These are phyloP conservation scores for Ostrea edulis DNA, from an alignment of 1,140 invertebrate species.

Conservation along the genomic window DNA sequence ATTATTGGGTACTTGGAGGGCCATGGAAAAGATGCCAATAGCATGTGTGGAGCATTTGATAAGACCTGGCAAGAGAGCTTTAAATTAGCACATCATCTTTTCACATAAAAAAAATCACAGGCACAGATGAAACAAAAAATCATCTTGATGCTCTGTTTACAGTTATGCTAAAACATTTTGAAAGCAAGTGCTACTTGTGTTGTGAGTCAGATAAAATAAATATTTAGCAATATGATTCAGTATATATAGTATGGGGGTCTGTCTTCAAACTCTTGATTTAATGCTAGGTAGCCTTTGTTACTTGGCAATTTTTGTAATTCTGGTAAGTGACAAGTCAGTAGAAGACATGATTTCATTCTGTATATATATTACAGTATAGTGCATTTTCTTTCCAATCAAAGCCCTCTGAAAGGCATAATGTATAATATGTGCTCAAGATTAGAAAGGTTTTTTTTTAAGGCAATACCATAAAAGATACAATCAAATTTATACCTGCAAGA, in stretches of 20 bases:
- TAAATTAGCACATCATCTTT: conserved; percentile 39
- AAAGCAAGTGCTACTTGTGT: conserved; percentile 36
- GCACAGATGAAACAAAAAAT: conserved; percentile 37
- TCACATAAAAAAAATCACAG: conserved; percentile 25
- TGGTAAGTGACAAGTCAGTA: not conserved
- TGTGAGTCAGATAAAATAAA: conserved; percentile 39
- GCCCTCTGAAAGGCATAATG: too few relatives aligned
- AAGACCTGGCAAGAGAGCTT: not conserved
- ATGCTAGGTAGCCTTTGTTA: not conserved
- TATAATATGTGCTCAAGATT: too few relatives aligned
- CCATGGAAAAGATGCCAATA: not conserved
- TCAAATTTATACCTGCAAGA: too few relatives aligned
- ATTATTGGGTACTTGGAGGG: not conserved
- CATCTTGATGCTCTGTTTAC: conserved; percentile 34
- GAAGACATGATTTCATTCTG: not conserved
- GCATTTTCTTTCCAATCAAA: too few relatives aligned
- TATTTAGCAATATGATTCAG: conserved; percentile 25
- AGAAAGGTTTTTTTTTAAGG: too few relatives aligned
- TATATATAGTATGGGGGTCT: not conserved
- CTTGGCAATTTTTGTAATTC: not conserved
- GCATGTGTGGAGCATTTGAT: conserved; percentile 13
- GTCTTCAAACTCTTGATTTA: not conserved
- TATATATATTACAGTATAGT: too few relatives aligned
- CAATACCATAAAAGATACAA: too few relatives aligned
- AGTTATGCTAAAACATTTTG: conserved; percentile 21